Evolutionary conservation across 2,888 invertebrate genomes (phyloP), one percentile per base, ranked within the genome.

Genomic region (Cyrtodaria siliqua): DNA sequence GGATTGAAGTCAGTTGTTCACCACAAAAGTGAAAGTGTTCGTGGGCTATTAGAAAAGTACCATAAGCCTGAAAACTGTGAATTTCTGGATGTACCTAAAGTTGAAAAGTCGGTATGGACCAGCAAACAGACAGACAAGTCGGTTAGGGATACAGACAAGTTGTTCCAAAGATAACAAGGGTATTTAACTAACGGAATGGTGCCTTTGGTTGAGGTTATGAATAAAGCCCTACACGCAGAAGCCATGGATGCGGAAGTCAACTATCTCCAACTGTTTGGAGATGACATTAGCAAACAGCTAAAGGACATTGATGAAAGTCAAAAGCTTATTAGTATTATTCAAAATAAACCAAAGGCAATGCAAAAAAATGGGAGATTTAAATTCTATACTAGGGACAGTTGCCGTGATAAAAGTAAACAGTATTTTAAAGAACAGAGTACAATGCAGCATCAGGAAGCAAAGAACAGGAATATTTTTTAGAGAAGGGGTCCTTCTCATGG

Each of bases 181-280:
- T 66, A 56, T 20, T 1, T 66, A 2, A 66, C 66, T 2, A 56
- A 38, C 18, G 56, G 56, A 3, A 66, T 66, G 66, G 40, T 56
- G 20, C 66, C 56, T 6, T 16, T 66, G n/a, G 23, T 56, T 16
- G 26, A 47, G 2, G 47, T 66, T 12, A 66, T 66, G 56, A 66
- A 42, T n/a, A 66, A 56, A 64, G 33, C 55, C 2, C 33, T 55
- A 16, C 8, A 4, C 29, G 33, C 33, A 33, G n/a, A 40, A 1
- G 33, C 56, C 1, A 40, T 38, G 18, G 56, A 56, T 23, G 56
- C 40, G 1, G 56, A 56, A 23, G 56, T n/a, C n/a, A n/a, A 56
- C 9, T 4, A 29, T 12, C 29, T 55, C 9, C 3, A 55, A 18
- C 27, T 55, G 2, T 26, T 33, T 16, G 18, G 33, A 20, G 56